Base-by-base conservation (phyloP, 2,113 vertebrate genomes). In the Orcinus orca region DNA sequence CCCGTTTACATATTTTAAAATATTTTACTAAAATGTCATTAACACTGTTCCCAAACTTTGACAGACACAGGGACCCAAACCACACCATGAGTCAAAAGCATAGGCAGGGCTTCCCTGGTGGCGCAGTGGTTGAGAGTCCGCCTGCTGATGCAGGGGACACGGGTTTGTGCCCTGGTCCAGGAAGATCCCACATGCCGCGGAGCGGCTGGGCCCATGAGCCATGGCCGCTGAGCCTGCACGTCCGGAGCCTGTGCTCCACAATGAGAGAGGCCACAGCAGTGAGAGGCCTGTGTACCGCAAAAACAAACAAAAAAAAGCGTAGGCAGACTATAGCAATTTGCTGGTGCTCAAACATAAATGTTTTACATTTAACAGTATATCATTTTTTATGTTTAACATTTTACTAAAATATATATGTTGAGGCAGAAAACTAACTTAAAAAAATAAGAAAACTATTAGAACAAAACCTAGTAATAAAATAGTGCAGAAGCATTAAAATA, bases 381-480 rank as follows among this genome's bases (percentile, higher is more conserved):
- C 23, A 88, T 58, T 15, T 80, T 50, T 38, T 80, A 58, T 58
- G n/a, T 80, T 80, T 58, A 80, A 58, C 58, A 36, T 36, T 80
- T 80, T 58, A 36, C 25, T 36, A 58, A 80, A 80, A 77, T 33
- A 93, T 90, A 60, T 74, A 53, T 88, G 7, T 91, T 71, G n/a
- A 90, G 25, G 60, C 74, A 80, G 81, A 95, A 94, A 33, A 18
- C 36, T 50, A 79, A 95, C n/a, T 82, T 93, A 62, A 17, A 53
- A 91, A 86, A 79, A 68, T 21, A 93, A 96, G 60, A 65, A 76
- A 90, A 62, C 12, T 31, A 73, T n/a, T 20, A 20, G 62, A 93
- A 88, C 20, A 67, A 95, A 94, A 85, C 58, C 6, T 65, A 77
- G 81, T 88, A 96, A 85, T 86, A 92, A 86, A 88, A 82, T 12